Evolutionary conservation across 92 coral and sea anemone genomes (phyloP).

Genomic region (Epizoanthus illoricatus): DNA sequence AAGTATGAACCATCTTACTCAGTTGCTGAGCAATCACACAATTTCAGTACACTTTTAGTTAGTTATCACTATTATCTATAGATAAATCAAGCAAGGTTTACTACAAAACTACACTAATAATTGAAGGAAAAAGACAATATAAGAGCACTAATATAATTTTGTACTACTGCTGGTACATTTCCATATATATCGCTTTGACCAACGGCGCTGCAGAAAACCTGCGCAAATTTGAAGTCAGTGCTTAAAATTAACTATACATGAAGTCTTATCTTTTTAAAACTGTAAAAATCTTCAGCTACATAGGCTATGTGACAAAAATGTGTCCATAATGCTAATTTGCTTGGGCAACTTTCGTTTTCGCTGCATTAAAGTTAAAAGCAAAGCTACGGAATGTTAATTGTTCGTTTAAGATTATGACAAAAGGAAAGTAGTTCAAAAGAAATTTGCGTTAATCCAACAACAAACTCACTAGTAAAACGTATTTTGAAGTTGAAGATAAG

Average conservation of each 20-base stretch:
- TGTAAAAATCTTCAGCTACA: neutral
- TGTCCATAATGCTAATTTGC: neutral
- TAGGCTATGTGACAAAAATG: no score
- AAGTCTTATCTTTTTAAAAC: neutral
- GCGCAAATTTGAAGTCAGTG: no score
- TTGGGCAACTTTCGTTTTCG: neutral
- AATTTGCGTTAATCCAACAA: constrained; percentile 4
- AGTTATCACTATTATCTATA: neutral
- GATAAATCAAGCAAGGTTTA: constrained; percentile 1
- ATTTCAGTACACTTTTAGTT: neutral
- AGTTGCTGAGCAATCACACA: constrained; percentile 16
- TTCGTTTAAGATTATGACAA: constrained; percentile 31
- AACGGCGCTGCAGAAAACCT: neutral
- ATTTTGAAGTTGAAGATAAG: constrained; percentile 7
- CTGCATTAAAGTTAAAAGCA: neutral
- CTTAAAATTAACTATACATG: no score
- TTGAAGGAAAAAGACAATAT: neutral
- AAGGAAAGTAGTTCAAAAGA: constrained; percentile 16
- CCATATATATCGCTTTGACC: neutral
- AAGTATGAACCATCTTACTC: neutral
- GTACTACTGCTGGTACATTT: neutral
- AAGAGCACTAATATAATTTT: neutral
- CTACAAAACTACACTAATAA: constrained; percentile 23
- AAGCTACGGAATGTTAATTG: neutral
- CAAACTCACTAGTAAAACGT: neutral